A percentile compares a stretch with the other conserved stretches of the same genome.
phyloP scores from a whole-genome alignment of 2,797 vertebrate genomes.

The Hapalemur alaotrensis region DNA sequence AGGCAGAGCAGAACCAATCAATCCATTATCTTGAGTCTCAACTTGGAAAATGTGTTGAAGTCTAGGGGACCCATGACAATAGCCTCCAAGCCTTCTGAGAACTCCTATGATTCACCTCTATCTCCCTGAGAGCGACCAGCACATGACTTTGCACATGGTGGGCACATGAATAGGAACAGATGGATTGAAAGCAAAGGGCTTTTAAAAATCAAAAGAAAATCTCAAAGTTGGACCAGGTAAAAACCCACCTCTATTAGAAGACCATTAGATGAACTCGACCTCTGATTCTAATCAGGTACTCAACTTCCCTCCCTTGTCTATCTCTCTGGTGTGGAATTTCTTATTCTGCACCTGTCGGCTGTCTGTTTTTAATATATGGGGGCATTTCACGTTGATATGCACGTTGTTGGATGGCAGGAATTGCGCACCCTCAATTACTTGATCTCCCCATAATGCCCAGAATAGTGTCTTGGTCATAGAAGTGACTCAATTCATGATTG shows the following conservation, averaged over 20 bases:
- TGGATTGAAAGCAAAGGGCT: neutral
- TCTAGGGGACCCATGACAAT: constrained; percentile 64
- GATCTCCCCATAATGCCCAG: neutral
- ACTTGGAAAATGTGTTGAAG: constrained; percentile 70
- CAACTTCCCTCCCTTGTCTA: neutral
- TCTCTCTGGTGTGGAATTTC: neutral
- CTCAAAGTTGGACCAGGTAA: neutral
- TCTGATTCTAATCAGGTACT: neutral
- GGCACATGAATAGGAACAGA: neutral
- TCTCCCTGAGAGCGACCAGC: neutral
- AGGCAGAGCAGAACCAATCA: constrained; percentile 53
- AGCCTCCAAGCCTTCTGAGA: neutral
- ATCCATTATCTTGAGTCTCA: constrained; percentile 59
- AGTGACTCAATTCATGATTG: neutral
- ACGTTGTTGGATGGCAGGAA: neutral
- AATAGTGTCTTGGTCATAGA: neutral
- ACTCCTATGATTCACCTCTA: neutral
- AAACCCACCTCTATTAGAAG: neutral
- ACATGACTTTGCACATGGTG: neutral
- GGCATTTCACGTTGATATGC: neutral
- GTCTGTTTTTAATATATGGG: neutral
- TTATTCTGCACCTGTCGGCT: neutral
- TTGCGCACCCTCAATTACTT: neutral
- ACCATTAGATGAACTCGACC: neutral
- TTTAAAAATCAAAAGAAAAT: neutral